Evolutionary conservation across 2,888 invertebrate species (phyloP), one percentile per base, ranked within the genome.

Genomic region (Stenoptilia bipunctidactyla): DNA sequence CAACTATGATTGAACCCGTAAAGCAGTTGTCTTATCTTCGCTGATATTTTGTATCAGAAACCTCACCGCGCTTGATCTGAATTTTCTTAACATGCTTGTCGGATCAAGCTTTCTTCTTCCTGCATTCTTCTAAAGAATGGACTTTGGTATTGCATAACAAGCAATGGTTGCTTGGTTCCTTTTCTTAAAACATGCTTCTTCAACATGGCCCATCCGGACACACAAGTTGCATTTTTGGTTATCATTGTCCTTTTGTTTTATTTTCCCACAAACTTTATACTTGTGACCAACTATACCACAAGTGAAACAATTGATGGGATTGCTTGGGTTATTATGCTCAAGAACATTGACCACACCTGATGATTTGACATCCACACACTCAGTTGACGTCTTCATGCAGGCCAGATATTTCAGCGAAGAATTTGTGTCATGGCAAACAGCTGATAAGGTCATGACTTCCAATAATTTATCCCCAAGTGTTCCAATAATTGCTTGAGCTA

Each of bases 251-350:
- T 27, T 27, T 4, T 27, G 14, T 25, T n/a, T 39, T 27, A 12
- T 27, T 13, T 12, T 8, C 10, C 12, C 14, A 33, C 45, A 41
- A 13, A 15, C 4, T 13, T 15, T 41, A 6, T 39, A 33, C 25
- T 43, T 43, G 14, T 48, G 48, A 1, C 48, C 48, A 13, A 8
- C 1, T 25, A 30, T 40, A 3, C 43, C 44, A 40, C 40, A 43
- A 12, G 36, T 25, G 13, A 40, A 43, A 37, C 43, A n/a, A n/a
- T n/a, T n/a, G n/a, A n/a, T n/a, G n/a, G n/a, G n/a, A n/a, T n/a
- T n/a, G n/a, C n/a, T n/a, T n/a, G n/a, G n/a, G n/a, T n/a, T n/a
- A n/a, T n/a, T n/a, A n/a, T n/a, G n/a, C n/a, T n/a, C n/a, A n/a
- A n/a, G n/a, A n/a, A n/a, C n/a, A n/a, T n/a, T n/a, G n/a, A n/a